phyloP scores from a whole-genome alignment of 2,888 invertebrate genomes.

The Cecidostiba fungosa region DNA sequence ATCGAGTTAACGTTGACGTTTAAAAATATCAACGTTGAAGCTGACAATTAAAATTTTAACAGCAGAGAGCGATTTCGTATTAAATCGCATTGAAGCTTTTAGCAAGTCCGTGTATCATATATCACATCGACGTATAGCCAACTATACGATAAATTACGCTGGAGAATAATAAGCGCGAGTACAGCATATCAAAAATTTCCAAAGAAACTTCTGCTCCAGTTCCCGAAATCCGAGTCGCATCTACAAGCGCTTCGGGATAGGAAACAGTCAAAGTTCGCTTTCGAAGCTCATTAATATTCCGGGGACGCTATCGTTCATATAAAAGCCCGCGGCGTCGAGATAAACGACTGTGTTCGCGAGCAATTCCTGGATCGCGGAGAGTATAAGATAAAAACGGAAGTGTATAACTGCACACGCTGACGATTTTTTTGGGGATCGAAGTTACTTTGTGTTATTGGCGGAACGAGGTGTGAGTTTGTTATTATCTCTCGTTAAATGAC shows the following conservation, averaged over 20 bases:
- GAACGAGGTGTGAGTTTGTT: no score
- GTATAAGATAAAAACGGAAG: not conserved
- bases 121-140: no score
- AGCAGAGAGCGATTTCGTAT: no score
- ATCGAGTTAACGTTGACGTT: no score
- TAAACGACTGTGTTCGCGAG: conserved; percentile 31
- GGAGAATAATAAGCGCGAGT: not conserved
- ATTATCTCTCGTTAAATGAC: no score
- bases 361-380: not conserved
- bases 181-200: not conserved
- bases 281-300: conserved; percentile 41
- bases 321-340: conserved; percentile 42
- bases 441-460: no score
- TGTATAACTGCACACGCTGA: not conserved
- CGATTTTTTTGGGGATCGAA: no score
- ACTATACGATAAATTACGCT: not conserved
- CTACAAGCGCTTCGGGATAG: not conserved
- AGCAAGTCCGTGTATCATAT: no score
- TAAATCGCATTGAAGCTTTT: no score
- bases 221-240: conserved; percentile 11
- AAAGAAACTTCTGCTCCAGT: conserved; percentile 2
- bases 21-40: no score
- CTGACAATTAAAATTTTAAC: no score
- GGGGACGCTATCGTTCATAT: conserved; percentile 35
- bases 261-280: conserved; percentile 23